phyloP scores from a whole-genome alignment of 2,888 invertebrate species.

The Rhorus exstirpatorius region DNA sequence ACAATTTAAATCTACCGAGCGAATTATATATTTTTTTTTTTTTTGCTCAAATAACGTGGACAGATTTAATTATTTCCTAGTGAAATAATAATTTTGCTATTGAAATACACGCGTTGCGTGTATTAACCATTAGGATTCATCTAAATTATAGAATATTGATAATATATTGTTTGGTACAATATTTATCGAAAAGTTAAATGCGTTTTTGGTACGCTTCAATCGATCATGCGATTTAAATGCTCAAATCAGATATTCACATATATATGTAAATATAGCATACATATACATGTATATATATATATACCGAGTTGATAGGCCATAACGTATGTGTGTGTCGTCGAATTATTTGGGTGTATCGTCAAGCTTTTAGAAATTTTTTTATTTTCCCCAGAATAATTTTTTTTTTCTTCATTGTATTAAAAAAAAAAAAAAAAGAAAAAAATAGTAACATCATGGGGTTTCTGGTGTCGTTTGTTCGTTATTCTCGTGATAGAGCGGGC shows the following conservation, averaged over 20 bases:
- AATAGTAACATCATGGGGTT: no score
- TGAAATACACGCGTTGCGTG: conserved; percentile 11
- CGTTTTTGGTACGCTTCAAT: conserved; percentile 67
- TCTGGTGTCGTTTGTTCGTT: not conserved
- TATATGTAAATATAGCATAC: not conserved
- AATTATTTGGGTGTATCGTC: not conserved
- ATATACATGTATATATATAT: conserved; percentile 13
- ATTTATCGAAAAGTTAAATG: conserved; percentile 69
- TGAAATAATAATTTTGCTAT: conserved; percentile 1
- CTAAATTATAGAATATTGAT: conserved; percentile 20
- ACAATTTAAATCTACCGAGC: conserved; percentile 54
- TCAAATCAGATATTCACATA: conserved; percentile 23
- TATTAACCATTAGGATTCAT: conserved; percentile 15
- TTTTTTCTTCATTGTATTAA: no score
- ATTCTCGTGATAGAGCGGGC: not conserved
- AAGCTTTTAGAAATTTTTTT: conserved; percentile 1
- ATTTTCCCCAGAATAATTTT: not conserved
- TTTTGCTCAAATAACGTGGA: conserved; percentile 42
- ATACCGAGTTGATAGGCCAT: conserved; percentile 48
- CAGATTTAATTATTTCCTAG: conserved; percentile 7
- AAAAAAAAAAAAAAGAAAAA: no score
- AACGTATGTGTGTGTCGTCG: conserved; percentile 32
- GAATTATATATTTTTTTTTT: conserved; percentile 9
- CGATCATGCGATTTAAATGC: conserved; percentile 51
- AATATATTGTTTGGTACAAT: conserved; percentile 40